Evolutionary conservation across 2,797 vertebrate genomes (phyloP), one percentile per base, ranked within the genome.

Genomic region (Enteromius unitaeniatus): DNA sequence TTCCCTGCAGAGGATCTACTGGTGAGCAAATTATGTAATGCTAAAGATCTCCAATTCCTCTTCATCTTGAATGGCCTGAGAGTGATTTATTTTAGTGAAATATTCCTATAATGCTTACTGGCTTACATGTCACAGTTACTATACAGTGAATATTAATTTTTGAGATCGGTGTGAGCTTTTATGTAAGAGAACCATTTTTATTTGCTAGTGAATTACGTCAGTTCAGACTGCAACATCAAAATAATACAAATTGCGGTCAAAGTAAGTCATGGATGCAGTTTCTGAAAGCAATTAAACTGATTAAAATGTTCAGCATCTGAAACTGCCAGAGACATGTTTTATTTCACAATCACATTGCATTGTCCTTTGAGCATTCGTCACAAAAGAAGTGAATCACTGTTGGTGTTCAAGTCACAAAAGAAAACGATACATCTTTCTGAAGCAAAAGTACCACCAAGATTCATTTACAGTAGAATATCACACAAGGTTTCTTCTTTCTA

Each of bases 291-390:
- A 2, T 15, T 58, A 21, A 40, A 76, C 11, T 75, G n/a, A n/a
- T n/a, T n/a, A n/a, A n/a, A n/a, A n/a, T n/a, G n/a, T n/a, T n/a
- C n/a, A n/a, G n/a, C n/a, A n/a, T n/a, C n/a, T n/a, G n/a, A n/a
- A n/a, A n/a, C n/a, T n/a, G n/a, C n/a, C n/a, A n/a, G n/a, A n/a
- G 70, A 51, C 0, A n/a, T 26, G 15, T 31, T 72, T 72, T 64
- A 64, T 53, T 74, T 55, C 28, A n/a, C 49, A 55, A n/a, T 21
- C 45, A 74, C 28, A n/a, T 34, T 34, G 34, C 51, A 58, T 58
- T 74, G 69, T 74, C 47, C 49, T 53, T 74, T 74, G 26, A 73
- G 70, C 2, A 53, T 53, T 55, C 73, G 21, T 55, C n/a, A n/a
- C n/a, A 23, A 37, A 58, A 51, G 23, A 37, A 40, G 0, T 14